Evolutionary conservation across 2,113 vertebrate genomes (phyloP), one percentile per base, ranked within the genome.

Genomic region (Indicator maculatus): DNA sequence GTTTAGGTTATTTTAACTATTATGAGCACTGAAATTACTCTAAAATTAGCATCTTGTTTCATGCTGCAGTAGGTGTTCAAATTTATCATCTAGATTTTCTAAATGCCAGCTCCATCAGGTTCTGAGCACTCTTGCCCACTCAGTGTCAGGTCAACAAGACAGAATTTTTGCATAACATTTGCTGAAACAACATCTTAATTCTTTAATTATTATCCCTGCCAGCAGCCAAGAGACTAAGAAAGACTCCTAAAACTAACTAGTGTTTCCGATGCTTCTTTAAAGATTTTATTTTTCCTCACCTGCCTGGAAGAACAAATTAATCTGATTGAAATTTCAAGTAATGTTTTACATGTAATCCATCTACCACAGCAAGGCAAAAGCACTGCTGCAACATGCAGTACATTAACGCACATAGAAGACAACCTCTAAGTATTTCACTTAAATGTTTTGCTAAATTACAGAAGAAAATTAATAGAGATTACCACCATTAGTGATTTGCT

Each of bases 31-130:
- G 66, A 92, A 95, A 80, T 90, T 39, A 73, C 83, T 93, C 86
- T 93, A 69, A 66, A 97, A 94, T 79, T 86, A 70, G 67, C 63
- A 82, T 45, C 72, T 94, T 95, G 66, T 86, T 96, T 95, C 91
- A 95, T 96, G 78, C 74, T 89, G 93, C 90, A 94, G 85, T 65
- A 89, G 88, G 86, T 83, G 66, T 89, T 96, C 93, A 94, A 97
- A 78, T 95, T 92, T 91, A 93, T 93, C 87, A 83, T 79, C 47
- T 93, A 80, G 69, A 90, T 96, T 97, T 96, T 96, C 81, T 94
- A 97, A 97, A 96, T 95, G 95, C 82, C 95, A 97, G 33, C 77
- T 93, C 71, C 77, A 93, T 73, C 95, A 86, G 86, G 77, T 91
- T 97, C 76, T 96, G 70, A 95, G 81, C 50, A 95, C 56, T 78